Percentiles rank a stretch among this genome's conserved stretches.
Conservation (phyloP, 2,113 vertebrate genomes). For the Lipotes vexillifer region DNA sequence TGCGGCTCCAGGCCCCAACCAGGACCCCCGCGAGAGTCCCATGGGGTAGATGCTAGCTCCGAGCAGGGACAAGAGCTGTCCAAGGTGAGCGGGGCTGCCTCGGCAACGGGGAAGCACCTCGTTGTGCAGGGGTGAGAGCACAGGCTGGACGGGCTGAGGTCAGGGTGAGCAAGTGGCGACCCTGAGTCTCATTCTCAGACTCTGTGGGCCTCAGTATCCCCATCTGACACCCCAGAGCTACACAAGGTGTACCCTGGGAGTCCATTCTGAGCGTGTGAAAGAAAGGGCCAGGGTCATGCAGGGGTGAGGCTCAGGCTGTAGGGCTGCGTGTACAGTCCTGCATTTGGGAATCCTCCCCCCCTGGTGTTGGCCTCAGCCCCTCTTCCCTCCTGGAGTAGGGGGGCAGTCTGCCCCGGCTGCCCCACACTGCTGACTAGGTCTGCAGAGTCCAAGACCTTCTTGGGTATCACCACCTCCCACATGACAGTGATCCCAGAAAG, state of each 20-base stretch:
- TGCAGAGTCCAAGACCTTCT: neutral
- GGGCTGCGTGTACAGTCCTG: neutral
- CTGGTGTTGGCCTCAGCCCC: neutral
- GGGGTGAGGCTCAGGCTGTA: neutral
- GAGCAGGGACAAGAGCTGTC: neutral
- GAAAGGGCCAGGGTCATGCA: neutral
- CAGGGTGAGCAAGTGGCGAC: neutral
- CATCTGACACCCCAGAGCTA: neutral
- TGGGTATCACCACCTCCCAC: neutral
- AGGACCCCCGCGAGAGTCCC: neutral
- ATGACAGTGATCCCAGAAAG: neutral
- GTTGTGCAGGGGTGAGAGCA: neutral
- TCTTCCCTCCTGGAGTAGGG: neutral
- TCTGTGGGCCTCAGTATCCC: neutral
- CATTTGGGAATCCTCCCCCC: too few species aligned
- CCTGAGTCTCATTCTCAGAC: neutral
- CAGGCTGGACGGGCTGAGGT: neutral
- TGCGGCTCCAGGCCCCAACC: neutral
- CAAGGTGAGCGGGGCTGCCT: neutral
- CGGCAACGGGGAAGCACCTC: neutral
- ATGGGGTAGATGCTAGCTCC: neutral
- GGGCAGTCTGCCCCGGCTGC: neutral
- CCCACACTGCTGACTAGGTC: neutral
- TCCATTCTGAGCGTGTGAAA: neutral
- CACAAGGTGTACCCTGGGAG: neutral